phyloP scores from a whole-genome alignment of 2,113 vertebrate species.

The Rhombomys opimus region DNA sequence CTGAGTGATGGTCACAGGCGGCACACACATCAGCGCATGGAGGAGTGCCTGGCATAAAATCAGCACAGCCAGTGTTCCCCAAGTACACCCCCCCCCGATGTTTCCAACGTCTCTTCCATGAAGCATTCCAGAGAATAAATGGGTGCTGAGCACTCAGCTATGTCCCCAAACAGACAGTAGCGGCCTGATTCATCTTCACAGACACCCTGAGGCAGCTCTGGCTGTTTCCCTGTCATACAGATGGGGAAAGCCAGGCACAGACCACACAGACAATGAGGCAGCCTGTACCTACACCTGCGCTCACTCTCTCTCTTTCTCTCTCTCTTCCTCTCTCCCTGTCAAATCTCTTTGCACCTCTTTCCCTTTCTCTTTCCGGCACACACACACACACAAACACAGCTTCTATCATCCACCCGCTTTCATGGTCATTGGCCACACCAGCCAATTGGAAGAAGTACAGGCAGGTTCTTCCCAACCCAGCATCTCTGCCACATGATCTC shows the following conservation, averaged over 20 bases:
- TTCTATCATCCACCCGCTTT: not conserved
- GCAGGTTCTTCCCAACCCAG: not conserved
- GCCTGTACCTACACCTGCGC: too few species aligned
- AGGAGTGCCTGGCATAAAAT: not conserved
- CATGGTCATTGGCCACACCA: not conserved
- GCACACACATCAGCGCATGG: not conserved
- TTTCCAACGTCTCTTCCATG: not conserved
- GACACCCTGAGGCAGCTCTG: not conserved
- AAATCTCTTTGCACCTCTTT: not conserved
- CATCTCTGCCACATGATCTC: not conserved
- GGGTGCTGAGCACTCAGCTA: not conserved
- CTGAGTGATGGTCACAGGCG: not conserved
- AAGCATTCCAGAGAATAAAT: not conserved
- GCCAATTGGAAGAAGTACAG: not conserved
- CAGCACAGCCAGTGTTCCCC: not conserved
- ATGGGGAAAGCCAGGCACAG: not conserved
- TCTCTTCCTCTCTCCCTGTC: not conserved
- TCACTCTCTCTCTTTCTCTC: not conserved
- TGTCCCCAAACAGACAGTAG: not conserved
- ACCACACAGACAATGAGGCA: not conserved
- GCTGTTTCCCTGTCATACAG: not conserved
- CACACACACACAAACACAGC: not conserved
- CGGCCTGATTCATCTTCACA: not conserved
- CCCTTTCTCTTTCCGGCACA: slow-evolving; percentile 32
- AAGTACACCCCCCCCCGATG: not conserved